A percentile compares a stretch with the other conserved stretches of the same genome.
Conservation (phyloP, 2,113 vertebrate species). For the Poecilia latipinna region DNA sequence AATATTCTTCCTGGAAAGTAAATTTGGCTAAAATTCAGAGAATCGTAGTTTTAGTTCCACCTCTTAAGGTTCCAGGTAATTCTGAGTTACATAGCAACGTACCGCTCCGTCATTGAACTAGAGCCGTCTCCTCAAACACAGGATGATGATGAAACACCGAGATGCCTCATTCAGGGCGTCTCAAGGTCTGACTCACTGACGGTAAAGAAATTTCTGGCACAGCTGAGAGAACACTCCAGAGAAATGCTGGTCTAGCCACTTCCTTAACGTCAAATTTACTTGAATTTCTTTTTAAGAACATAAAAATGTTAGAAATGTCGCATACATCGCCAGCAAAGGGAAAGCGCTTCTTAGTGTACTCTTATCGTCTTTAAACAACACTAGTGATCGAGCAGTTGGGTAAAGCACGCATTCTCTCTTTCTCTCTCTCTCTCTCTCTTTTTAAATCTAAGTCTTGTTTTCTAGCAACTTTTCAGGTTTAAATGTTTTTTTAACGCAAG, state of each 20-base stretch:
- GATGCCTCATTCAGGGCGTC: slow-evolving; percentile 9
- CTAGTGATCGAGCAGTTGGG: too few relatives aligned
- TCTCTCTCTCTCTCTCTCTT: too few relatives aligned
- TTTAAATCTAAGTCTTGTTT: too few relatives aligned
- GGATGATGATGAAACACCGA: slow-evolving; percentile 1
- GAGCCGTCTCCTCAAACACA: slow-evolving; percentile 39
- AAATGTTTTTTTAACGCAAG: not conserved
- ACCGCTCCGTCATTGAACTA: slow-evolving; percentile 31
- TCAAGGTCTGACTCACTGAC: not conserved
- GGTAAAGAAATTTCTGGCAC: not conserved
- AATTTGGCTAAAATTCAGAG: not conserved
- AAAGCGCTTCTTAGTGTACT: too few relatives aligned
- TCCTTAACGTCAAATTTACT: not conserved
- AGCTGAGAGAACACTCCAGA: not conserved
- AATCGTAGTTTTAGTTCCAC: not conserved
- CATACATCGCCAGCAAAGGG: not conserved
- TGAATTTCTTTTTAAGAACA: not conserved
- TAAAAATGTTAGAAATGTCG: not conserved
- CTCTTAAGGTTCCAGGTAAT: not conserved
- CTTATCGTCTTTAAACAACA: too few relatives aligned
- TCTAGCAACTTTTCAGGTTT: not conserved
- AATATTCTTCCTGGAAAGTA: slow-evolving; percentile 4
- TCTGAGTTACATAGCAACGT: not conserved
- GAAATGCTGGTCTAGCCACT: not conserved
- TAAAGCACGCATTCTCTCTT: not conserved